Percentiles rank a stretch among this genome's conserved stretches.
Conservation (phyloP, 92 coral and sea anemone species). For the Palythoa grandis region DNA sequence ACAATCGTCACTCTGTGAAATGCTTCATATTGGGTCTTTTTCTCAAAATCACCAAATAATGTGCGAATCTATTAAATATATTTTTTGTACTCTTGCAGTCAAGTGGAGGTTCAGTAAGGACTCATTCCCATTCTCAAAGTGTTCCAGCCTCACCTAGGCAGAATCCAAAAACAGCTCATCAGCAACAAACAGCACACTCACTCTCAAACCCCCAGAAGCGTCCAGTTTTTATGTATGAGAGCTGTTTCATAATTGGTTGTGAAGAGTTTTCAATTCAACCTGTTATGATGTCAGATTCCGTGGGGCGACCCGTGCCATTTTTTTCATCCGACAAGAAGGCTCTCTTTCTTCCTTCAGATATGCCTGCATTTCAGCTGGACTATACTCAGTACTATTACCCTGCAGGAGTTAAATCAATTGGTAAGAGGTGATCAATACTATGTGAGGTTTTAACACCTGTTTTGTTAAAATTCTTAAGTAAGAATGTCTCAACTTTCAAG, state of each 20-base stretch:
- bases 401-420: constrained; percentile 69
- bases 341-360: constrained; percentile 85
- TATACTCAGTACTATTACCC: constrained; percentile 96
- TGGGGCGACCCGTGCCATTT: constrained; percentile 70
- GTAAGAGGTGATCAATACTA: constrained; percentile 35
- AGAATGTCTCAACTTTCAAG: no score
- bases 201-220: constrained; percentile 57
- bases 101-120: neutral
- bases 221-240: constrained; percentile 89
- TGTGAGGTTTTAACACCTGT: no score
- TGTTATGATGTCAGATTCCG: constrained; percentile 66
- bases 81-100: constrained; percentile 6
- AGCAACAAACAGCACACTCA: constrained; percentile 51
- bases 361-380: constrained; percentile 98
- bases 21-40: no score
- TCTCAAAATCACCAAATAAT: no score
- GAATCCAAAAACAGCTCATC: constrained; percentile 26
- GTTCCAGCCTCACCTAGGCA: constrained; percentile 60
- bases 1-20: no score
- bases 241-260: constrained; percentile 87
- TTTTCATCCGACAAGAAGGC: constrained; percentile 97
- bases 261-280: constrained; percentile 90
- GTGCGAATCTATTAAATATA: neutral
- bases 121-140: constrained; percentile 7
- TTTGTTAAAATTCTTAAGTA: no score